A percentile compares a stretch with the other conserved stretches of the same genome.
phyloP scores from a whole-genome alignment of 23 tunicate genomes.

The Halocynthia aurantium region DNA sequence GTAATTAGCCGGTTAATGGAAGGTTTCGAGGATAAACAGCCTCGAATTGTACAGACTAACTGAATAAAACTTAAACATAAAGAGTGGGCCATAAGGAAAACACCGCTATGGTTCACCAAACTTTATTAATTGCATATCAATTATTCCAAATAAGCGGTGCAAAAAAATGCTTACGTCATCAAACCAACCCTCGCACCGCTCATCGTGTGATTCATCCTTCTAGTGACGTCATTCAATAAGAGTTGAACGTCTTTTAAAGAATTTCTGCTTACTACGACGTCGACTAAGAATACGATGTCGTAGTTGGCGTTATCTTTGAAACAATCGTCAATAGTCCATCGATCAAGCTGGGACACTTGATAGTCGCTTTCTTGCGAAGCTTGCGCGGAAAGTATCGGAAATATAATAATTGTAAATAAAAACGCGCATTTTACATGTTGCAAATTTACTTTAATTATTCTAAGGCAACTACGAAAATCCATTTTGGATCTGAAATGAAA shows the following conservation, averaged over 20 bases:
- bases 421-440: no score
- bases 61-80: neutral
- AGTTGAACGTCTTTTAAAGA: constrained; percentile 1
- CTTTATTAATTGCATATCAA: no score
- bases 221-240: constrained; percentile 12
- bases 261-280: neutral
- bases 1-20: no score
- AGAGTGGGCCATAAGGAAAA: neutral
- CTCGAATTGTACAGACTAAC: neutral
- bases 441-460: no score
- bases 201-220: neutral
- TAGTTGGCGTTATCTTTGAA: constrained; percentile 7
- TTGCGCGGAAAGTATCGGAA: neutral
- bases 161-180: constrained; percentile 12
- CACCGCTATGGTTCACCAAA: no score
- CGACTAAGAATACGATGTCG: constrained; percentile 16
- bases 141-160: no score
- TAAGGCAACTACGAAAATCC: no score
- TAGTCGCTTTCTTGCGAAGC: neutral
- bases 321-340: constrained; percentile 26
- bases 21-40: neutral
- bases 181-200: constrained; percentile 17
- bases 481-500: no score
- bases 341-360: neutral
- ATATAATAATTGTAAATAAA: no score